phyloP scores from a whole-genome alignment of 2,888 invertebrate species.

The Petrolisthes cinctipes region DNA sequence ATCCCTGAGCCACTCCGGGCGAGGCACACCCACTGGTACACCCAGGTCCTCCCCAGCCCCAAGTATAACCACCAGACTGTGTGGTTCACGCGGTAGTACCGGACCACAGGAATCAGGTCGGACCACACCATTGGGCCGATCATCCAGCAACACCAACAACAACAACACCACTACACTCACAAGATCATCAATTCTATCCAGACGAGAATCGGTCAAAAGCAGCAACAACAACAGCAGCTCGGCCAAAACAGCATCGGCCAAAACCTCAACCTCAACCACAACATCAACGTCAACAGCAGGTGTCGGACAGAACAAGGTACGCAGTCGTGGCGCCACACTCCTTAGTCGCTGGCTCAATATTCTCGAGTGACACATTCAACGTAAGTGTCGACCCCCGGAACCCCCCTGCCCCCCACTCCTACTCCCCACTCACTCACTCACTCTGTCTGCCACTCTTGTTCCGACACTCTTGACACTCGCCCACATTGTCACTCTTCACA shows the following conservation, averaged over 20 bases:
- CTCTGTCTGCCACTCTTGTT: not conserved
- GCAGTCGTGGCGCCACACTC: constrained; percentile 57
- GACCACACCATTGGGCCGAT: constrained; percentile 27
- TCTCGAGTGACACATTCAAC: constrained; percentile 47
- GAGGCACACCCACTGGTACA: constrained; percentile 45
- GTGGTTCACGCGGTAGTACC: constrained; percentile 6
- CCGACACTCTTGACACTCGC: not conserved
- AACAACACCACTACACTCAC: not conserved
- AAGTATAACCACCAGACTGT: constrained; percentile 46
- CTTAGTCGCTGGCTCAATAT: constrained; percentile 62
- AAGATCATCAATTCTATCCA: not conserved
- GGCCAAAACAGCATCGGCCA: not conserved
- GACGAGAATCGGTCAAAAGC: not conserved
- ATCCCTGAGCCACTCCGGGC: constrained; percentile 20
- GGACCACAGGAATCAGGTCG: constrained; percentile 38
- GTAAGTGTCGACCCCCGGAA: constrained; percentile 56
- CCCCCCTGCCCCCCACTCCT: constrained; percentile 1
- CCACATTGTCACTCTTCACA: no score
- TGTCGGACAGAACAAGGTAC: constrained; percentile 61
- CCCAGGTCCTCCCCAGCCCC: constrained; percentile 54
- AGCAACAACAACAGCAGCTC: constrained; percentile 8
- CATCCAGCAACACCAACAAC: constrained; percentile 6
- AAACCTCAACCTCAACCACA: not conserved
- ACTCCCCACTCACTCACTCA: not conserved
- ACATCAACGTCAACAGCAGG: not conserved